Evolutionary conservation across 2,797 vertebrate species (phyloP), one percentile per base, ranked within the genome.

Genomic region (Borostomias antarcticus): DNA sequence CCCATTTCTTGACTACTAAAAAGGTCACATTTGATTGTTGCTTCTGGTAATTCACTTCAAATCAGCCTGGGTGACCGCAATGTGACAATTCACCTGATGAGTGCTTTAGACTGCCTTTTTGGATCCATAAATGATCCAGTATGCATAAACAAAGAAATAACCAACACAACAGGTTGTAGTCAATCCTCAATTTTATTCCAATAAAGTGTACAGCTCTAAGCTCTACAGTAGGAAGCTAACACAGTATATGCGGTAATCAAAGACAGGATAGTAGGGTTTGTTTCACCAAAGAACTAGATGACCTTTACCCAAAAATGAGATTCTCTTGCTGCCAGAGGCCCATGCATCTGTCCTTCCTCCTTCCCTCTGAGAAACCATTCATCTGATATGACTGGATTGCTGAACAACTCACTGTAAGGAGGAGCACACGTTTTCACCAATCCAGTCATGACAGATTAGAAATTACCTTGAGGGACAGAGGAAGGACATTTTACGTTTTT

Each of bases 181-280:
- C 78, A 84, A 78, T 75, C 74, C 64, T 77, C 65, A 51, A 66
- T 73, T 90, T 91, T 87, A 89, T 90, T 89, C 65, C 69, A 85
- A 71, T 86, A 57, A 74, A 45, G 64, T 80, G 73, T 86, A 81
- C 81, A 91, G 68, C 72, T 56, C 53, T 70, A 69, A 78, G 77
- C 69, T 79, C 64, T 76, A 78, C 35, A 28, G 35, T 76, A 81
- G 77, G 68, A 87, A 79, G 79, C 74, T 75, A 80, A 86, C 88
- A 89, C 85, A 89, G 88, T 88, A 84, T 84, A 85, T 84, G 79
- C 80, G 81, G 83, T 83, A 82, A 56, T 61, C 23, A 60, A 83
- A 76, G 64, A 84, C 72, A 64, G 59, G 54, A 70, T 67, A 59
- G 40, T 17, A 29, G 26, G 8, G 25, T 4, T 45, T n/a, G 51